A percentile compares a stretch with the other conserved stretches of the same genome.
phyloP scores from a whole-genome alignment of 2,888 invertebrate species.

The Nephrotoma guestfalica region DNA sequence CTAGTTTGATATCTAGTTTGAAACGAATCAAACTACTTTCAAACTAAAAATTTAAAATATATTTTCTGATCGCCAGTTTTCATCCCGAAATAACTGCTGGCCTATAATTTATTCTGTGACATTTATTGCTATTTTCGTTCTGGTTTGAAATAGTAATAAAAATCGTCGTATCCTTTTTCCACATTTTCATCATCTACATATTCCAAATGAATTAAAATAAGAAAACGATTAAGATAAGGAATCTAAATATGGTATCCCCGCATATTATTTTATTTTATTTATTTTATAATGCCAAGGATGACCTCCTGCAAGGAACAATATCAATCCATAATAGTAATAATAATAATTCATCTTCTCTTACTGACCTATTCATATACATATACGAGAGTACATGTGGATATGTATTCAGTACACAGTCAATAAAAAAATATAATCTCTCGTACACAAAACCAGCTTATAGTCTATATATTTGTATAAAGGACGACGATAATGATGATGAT shows the following conservation, averaged over 20 bases:
- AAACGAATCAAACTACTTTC: too few species aligned
- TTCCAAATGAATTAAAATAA: background rate
- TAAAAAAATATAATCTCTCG: background rate
- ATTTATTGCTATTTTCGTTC: too few species aligned
- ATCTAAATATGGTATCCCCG: background rate
- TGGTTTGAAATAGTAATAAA: background rate
- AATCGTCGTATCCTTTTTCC: background rate
- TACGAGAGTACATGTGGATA: too few species aligned
- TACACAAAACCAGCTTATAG: background rate
- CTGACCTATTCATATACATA: background rate
- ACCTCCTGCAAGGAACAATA: background rate
- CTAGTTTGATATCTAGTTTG: too few species aligned
- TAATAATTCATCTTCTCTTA: background rate
- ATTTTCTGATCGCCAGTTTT: too few species aligned
- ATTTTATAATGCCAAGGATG: background rate
- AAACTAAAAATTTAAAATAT: too few species aligned
- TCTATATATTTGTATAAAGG: background rate
- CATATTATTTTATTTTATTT: background rate
- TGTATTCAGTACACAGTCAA: background rate
- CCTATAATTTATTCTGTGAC: too few species aligned
- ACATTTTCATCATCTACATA: background rate
- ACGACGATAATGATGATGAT: background rate
- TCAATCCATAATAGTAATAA: background rate
- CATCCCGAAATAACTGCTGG: too few species aligned
- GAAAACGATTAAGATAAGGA: background rate